These are phyloP conservation scores for Latrodectus elegans DNA, from an alignment of 2,888 invertebrate species.

Conservation along the genomic window DNA sequence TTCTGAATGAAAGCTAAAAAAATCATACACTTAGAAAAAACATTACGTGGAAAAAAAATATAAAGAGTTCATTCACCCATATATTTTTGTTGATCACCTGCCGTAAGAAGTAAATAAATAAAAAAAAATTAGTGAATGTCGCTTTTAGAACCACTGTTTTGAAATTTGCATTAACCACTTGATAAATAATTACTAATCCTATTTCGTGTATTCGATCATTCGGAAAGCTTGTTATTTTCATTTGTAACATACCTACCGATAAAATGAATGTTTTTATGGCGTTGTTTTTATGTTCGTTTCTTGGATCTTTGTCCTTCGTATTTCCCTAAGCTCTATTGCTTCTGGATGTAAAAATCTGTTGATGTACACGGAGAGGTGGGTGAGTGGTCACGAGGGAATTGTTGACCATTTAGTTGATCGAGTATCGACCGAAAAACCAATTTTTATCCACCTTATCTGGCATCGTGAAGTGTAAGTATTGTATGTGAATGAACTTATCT, in stretches of 20 bases:
- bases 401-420: background rate
- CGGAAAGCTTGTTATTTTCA: background rate
- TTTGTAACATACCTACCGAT: background rate
- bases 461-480: background rate
- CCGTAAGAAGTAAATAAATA: too few species aligned
- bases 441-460: background rate
- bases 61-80: too few species aligned
- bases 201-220: conserved; percentile 12
- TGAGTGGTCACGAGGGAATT: background rate
- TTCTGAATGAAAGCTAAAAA: too few species aligned
- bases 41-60: too few species aligned
- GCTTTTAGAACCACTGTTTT: too few species aligned
- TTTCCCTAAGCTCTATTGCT: background rate
- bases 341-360: conserved; percentile 25
- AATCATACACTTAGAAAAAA: too few species aligned
- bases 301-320: background rate
- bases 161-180: too few species aligned
- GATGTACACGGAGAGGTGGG: background rate
- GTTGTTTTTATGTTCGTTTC: conserved; percentile 37
- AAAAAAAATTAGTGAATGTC: too few species aligned
- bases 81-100: too few species aligned
- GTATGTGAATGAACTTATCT: too few species aligned
- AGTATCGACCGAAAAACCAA: conserved; percentile 2
- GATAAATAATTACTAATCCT: too few species aligned
- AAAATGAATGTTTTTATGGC: conserved; percentile 29